Evolutionary conservation across 1,140 invertebrate species (phyloP), one percentile per base, ranked within the genome.

Genomic region (Penaeus indicus): DNA sequence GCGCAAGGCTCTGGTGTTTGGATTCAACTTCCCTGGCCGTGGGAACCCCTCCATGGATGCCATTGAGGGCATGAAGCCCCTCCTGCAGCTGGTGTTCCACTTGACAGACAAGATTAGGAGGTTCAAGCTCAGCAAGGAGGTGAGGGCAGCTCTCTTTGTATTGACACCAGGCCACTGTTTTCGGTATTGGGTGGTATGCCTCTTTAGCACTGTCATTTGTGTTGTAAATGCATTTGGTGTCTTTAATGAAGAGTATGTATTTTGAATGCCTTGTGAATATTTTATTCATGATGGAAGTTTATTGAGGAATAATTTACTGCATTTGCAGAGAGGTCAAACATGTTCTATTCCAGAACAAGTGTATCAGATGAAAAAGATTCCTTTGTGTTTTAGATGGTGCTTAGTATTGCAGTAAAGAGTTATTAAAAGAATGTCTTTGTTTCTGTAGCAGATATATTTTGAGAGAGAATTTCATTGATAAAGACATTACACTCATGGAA

Each of bases 121-220:
- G 89, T 96, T 97, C 88, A 95, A 96, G 92, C 94, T 99, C 61
- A 97, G 96, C 81, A 98, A 97, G 94, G 98, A 99, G 95, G 97
- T 92, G 64, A 18, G 86, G 67, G n/a, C 32, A 72, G 2, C 38
- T 62, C 21, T 38, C 67, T 10, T 47, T 47, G 7, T 47, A 13
- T 47, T 7, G 47, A 7, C 5, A 47, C 47, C 47, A 47, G 7
- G 1, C 11, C 47, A 7, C 11, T 47, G 47, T 13, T 13, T 47
- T 47, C 7, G 4, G 47, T 47, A 47, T 47, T 7, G 5, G 47
- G 0, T 47, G 1, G 7, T 13, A 47, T 47, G 7, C 47, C 11
- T 47, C 5, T 47, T 47, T 1, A 47, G 47, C 4, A 4, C 47
- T 47, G 47, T 47, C 0, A 47, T 47, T 47, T 47, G 7, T 47